Conservation (phyloP, 2,113 vertebrate genomes). For the Orthonyx spaldingii region DNA sequence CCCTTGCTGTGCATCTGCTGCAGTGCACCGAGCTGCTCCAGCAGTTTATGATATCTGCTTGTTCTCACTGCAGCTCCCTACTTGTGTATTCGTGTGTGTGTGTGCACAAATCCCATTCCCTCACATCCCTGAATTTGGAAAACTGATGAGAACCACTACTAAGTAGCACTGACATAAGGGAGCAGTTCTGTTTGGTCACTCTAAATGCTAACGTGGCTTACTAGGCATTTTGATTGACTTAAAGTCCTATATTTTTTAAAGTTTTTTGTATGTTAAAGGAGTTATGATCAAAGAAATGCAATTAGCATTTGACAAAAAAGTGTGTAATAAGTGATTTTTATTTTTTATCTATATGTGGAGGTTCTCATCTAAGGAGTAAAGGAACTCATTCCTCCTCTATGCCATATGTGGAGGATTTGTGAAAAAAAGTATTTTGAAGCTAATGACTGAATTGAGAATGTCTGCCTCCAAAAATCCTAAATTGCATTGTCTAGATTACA, state of each 20-base stretch:
- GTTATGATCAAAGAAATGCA: not conserved
- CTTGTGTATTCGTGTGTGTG: no score
- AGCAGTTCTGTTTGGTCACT: not conserved
- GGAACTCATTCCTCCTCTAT: not conserved
- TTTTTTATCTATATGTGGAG: not conserved
- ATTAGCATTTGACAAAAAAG: not conserved
- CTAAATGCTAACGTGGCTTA: not conserved
- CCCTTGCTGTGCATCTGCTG: not conserved
- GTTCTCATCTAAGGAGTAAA: not conserved
- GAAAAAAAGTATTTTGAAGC: not conserved
- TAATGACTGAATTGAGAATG: not conserved
- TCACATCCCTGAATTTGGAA: not conserved
- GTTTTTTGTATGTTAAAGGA: not conserved
- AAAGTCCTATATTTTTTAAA: not conserved
- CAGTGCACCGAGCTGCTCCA: accelerated
- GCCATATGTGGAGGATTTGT: not conserved
- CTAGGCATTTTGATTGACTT: not conserved
- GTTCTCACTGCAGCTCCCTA: not conserved
- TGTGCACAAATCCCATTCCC: not conserved
- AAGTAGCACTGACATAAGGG: not conserved
- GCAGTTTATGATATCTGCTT: not conserved
- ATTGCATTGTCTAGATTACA: not conserved
- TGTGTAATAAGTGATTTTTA: not conserved
- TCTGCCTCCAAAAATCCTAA: not conserved
- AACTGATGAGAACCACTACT: not conserved